Percentiles rank a stretch among this genome's conserved stretches.
Conservation (phyloP, 2,113 vertebrate genomes). For the Gasterosteus nipponicus region DNA sequence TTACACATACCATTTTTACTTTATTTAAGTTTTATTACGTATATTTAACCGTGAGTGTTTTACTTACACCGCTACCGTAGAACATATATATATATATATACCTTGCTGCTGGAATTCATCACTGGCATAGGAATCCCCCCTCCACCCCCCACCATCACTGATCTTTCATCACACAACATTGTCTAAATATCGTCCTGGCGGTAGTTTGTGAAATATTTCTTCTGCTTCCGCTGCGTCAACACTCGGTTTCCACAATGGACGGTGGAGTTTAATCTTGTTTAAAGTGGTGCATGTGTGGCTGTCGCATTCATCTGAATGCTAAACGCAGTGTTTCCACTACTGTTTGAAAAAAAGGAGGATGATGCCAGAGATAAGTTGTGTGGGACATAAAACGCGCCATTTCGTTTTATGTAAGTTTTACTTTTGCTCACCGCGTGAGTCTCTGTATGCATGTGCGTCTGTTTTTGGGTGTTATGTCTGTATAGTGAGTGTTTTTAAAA, state of each 20-base stretch:
- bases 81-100: not conserved
- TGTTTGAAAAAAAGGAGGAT: conserved; percentile 20
- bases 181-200: conserved; percentile 30
- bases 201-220: conserved; percentile 22
- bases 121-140: conserved; percentile 7
- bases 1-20: conserved; percentile 48
- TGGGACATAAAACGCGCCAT: conserved; percentile 17
- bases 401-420: conserved; percentile 50
- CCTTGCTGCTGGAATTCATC: conserved; percentile 4
- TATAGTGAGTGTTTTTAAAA: conserved; percentile 56
- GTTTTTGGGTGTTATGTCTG: conserved; percentile 51
- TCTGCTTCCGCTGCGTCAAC: conserved; percentile 13
- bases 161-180: conserved; percentile 27
- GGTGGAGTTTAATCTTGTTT: conserved; percentile 17
- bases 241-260: conserved; percentile 23
- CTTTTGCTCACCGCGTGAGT: conserved; percentile 52
- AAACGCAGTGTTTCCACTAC: conserved; percentile 23
- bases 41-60: conserved; percentile 22
- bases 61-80: conserved; percentile 22
- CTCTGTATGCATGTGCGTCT: conserved; percentile 75
- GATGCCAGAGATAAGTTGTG: conserved; percentile 13
- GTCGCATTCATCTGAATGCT: conserved; percentile 30
- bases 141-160: conserved; percentile 4
- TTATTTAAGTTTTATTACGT: conserved; percentile 11
- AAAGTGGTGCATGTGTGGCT: conserved; percentile 53